A percentile compares a stretch with the other conserved stretches of the same genome.
These are phyloP conservation scores for Ophraella communa DNA, from an alignment of 2,888 invertebrate genomes.

Conservation along the genomic window DNA sequence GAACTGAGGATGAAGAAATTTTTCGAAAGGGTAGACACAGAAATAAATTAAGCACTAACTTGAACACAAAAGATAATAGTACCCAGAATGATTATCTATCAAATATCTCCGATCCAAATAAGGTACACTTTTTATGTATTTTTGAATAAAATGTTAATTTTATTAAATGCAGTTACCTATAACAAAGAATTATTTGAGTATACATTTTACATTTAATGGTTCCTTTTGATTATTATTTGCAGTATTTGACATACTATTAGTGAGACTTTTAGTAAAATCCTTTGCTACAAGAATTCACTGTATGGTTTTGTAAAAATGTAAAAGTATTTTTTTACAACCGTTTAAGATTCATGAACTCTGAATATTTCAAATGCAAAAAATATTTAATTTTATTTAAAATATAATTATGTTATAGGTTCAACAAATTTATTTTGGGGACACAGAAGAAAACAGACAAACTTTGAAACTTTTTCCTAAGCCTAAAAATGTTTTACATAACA, in stretches of 20 bases:
- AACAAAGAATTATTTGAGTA: no score
- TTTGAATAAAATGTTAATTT: no score
- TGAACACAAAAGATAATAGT: not conserved
- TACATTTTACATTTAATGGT: no score
- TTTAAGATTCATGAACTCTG: no score
- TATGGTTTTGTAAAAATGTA: no score
- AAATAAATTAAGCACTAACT: not conserved
- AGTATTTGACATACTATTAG: no score
- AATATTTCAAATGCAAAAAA: no score
- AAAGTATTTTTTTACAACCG: no score
- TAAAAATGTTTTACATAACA: slow-evolving; percentile 62
- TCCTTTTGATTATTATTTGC: no score
- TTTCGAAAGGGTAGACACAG: not conserved
- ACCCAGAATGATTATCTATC: not conserved
- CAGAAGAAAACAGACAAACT: slow-evolving; percentile 12
- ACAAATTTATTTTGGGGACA: slow-evolving; percentile 11
- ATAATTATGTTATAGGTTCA: not conserved
- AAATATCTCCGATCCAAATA: not conserved
- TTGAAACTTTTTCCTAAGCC: slow-evolving; percentile 55
- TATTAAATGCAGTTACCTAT: no score
- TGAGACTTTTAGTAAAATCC: no score
- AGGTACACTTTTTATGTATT: not conserved
- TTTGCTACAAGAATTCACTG: no score
- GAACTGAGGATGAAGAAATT: not conserved
- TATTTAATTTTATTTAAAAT: not conserved